Conservation (phyloP, 2,797 vertebrate species). For the Melanotaenia trifasciata region DNA sequence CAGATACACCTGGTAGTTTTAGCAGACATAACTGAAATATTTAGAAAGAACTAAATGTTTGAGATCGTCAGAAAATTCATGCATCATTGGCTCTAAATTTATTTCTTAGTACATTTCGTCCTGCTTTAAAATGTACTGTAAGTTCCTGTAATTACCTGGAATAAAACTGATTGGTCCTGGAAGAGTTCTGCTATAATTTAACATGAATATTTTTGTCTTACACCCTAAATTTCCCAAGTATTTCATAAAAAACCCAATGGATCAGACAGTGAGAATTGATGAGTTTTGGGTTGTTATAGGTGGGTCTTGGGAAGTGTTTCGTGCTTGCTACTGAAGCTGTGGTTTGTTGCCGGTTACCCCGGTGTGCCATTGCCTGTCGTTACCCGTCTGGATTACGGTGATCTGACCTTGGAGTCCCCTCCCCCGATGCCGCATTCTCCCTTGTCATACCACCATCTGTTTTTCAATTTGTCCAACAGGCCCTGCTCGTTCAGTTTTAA, state of each 20-base stretch:
- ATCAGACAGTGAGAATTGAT: slow-evolving; percentile 4
- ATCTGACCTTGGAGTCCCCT: slow-evolving; percentile 99
- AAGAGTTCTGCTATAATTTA: neutral
- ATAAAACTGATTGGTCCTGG: neutral
- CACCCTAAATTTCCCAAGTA: neutral
- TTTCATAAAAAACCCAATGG: slow-evolving; percentile 31
- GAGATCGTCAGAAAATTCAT: too few relatives aligned
- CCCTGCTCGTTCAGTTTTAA: too few relatives aligned
- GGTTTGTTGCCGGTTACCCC: slow-evolving; percentile 93
- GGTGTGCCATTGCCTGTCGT: slow-evolving; percentile 82
- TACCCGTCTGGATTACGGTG: slow-evolving; percentile 86
- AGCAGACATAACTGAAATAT: too few relatives aligned
- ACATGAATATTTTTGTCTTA: neutral
- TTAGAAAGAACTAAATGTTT: too few relatives aligned
- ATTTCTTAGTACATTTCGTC: too few relatives aligned
- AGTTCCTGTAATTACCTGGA: too few relatives aligned
- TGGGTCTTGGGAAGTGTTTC: slow-evolving; percentile 47
- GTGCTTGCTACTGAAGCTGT: neutral
- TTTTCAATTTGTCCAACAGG: too few relatives aligned
- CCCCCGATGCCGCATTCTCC: slow-evolving; percentile 89
- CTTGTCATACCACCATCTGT: too few relatives aligned
- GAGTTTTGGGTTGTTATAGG: neutral
- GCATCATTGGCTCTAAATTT: too few relatives aligned
- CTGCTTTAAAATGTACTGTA: too few relatives aligned
- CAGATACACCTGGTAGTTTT: too few relatives aligned